Evolutionary conservation across 2,888 invertebrate genomes (phyloP).

Genomic region (Cheilosia variabilis): DNA sequence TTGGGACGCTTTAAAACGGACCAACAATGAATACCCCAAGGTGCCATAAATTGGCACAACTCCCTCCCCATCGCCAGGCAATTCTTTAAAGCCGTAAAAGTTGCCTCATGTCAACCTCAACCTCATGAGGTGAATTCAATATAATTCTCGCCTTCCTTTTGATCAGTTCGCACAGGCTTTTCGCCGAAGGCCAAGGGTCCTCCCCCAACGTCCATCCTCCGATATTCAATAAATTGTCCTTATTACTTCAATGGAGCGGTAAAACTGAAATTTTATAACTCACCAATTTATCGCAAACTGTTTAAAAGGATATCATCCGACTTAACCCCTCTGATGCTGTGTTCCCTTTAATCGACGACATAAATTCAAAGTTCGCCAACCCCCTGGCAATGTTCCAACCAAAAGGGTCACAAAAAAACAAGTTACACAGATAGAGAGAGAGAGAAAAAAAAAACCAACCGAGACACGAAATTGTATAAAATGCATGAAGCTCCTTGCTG

Average conservation of each 20-base stretch:
- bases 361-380: conserved; percentile 58
- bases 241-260: conserved; percentile 82
- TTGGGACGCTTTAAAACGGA: background rate
- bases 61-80: background rate
- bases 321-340: conserved; percentile 17
- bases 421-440: conserved; percentile 13
- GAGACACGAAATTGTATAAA: conserved; percentile 66
- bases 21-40: conserved; percentile 38
- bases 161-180: conserved; percentile 6
- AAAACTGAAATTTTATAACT: conserved; percentile 81
- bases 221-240: conserved; percentile 82
- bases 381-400: conserved; percentile 6
- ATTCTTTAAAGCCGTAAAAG: conserved; percentile 32
- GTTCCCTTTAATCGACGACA: conserved; percentile 70
- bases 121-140: conserved; percentile 41
- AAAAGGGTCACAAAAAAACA: conserved; percentile 38
- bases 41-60: conserved; percentile 25
- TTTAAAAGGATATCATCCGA: conserved; percentile 66
- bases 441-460: background rate
- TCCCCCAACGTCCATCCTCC: background rate
- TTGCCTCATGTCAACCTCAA: conserved; percentile 33
- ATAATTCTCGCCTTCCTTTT: conserved; percentile 23
- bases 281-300: conserved; percentile 79
- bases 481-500: conserved; percentile 75
- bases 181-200: background rate